These are phyloP conservation scores for Cylloceria caligata DNA, from an alignment of 2,888 invertebrate species.

Conservation along the genomic window DNA sequence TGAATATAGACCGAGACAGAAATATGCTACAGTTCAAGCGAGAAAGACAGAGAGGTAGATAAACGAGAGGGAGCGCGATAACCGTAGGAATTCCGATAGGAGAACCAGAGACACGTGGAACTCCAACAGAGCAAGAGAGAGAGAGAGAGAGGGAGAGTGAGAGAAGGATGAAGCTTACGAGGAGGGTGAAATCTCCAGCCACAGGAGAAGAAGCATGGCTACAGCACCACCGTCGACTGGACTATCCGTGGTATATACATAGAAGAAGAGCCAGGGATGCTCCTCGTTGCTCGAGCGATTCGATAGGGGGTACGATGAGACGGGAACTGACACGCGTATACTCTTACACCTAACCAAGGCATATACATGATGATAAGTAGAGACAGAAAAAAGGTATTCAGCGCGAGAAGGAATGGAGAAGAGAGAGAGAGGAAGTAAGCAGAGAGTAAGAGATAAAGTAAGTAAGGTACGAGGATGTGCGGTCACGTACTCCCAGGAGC, in stretches of 20 bases:
- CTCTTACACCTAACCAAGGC: not conserved
- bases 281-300: not conserved
- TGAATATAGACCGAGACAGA: conserved; percentile 41
- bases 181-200: conserved; percentile 17
- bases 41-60: conserved; percentile 12
- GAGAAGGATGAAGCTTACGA: not conserved
- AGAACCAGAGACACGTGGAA: conserved; percentile 10
- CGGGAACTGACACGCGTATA: conserved; percentile 19
- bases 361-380: too few relatives aligned
- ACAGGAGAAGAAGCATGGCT: conserved; percentile 1
- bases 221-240: conserved; percentile 16
- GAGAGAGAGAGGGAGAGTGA: too few relatives aligned
- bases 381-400: not conserved
- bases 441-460: conserved; percentile 27
- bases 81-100: not conserved
- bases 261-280: conserved; percentile 11
- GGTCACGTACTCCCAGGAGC: conserved; percentile 69
- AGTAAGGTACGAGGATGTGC: conserved; percentile 49
- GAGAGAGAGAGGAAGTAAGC: conserved; percentile 4
- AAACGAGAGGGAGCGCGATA: conserved; percentile 15
- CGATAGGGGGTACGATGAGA: not conserved
- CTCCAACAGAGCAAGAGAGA: conserved; percentile 16
- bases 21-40: conserved; percentile 20
- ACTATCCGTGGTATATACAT: conserved; percentile 34
- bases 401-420: not conserved